Evolutionary conservation across 2,888 invertebrate species (phyloP).

Genomic region (Apamea anceps): DNA sequence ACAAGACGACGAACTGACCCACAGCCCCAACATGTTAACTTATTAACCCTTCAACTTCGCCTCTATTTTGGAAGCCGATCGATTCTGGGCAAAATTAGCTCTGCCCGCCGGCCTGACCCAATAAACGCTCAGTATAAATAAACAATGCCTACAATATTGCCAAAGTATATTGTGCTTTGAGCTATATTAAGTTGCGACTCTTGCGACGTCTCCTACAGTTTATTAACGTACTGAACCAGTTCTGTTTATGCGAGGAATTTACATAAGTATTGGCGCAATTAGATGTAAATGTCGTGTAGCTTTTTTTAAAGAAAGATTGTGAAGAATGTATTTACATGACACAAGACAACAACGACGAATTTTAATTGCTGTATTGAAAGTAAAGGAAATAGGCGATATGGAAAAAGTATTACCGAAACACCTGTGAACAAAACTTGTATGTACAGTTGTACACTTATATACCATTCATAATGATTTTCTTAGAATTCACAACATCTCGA

Average conservation of each 20-base stretch:
- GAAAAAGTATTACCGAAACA: slow-evolving; percentile 17
- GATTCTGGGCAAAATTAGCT: slow-evolving; percentile 64
- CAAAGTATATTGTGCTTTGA: slow-evolving; percentile 41
- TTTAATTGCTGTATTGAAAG: slow-evolving; percentile 34
- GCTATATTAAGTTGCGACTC: slow-evolving; percentile 45
- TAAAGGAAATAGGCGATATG: slow-evolving; percentile 3
- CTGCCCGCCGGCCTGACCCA: slow-evolving; percentile 64
- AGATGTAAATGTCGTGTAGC: slow-evolving; percentile 30
- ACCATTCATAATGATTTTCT: slow-evolving; percentile 36
- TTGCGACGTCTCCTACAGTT: slow-evolving; percentile 26
- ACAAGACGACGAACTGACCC: slow-evolving; percentile 52
- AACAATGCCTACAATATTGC: slow-evolving; percentile 57
- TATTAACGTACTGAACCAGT: slow-evolving; percentile 44
- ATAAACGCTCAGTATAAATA: slow-evolving; percentile 66
- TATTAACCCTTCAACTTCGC: slow-evolving; percentile 56
- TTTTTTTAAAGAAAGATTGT: slow-evolving; percentile 26
- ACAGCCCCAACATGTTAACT: slow-evolving; percentile 35
- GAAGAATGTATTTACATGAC: slow-evolving; percentile 20
- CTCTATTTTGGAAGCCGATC: slow-evolving; percentile 65
- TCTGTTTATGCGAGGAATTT: slow-evolving; percentile 41
- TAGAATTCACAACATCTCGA: slow-evolving; percentile 52
- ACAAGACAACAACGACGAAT: slow-evolving; percentile 28
- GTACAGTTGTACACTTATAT: background rate
- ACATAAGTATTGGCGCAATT: slow-evolving; percentile 38
- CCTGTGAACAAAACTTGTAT: slow-evolving; percentile 2